Percentiles rank a stretch among this genome's conserved stretches.
Conservation (phyloP, 2,888 invertebrate species). For the Epiblema foenella region DNA sequence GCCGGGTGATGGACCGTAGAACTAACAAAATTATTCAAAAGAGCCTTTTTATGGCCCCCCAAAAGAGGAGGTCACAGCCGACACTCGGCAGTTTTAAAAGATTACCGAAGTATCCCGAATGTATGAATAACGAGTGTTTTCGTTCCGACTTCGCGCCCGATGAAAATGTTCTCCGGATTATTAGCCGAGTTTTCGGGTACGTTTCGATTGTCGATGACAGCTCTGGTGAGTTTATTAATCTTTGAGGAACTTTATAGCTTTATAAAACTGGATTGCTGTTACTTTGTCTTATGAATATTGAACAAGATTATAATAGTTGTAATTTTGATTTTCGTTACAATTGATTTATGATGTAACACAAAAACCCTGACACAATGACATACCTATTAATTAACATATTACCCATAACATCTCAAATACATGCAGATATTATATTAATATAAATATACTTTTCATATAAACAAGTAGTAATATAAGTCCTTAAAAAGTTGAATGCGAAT, state of each 20-base stretch:
- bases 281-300: neutral
- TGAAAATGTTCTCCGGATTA: constrained; percentile 38
- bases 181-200: constrained; percentile 34
- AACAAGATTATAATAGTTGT: no score
- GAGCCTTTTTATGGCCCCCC: constrained; percentile 64
- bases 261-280: neutral
- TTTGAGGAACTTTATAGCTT: neutral
- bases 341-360: no score
- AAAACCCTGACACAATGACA: no score
- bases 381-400: no score
- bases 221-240: constrained; percentile 8
- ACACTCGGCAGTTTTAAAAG: constrained; percentile 57
- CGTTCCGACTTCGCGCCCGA: constrained; percentile 28
- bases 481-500: neutral
- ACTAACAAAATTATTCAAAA: constrained; percentile 82
- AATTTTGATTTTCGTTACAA: no score
- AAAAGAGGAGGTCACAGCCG: constrained; percentile 54
- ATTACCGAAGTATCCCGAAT: constrained; percentile 53
- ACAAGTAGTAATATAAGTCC: neutral
- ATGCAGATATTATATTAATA: no score
- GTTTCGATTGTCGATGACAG: constrained; percentile 25
- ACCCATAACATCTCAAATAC: no score
- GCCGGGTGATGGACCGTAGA: constrained; percentile 68
- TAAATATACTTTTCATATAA: neutral
- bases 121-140: constrained; percentile 60